phyloP scores from a whole-genome alignment of 2,113 vertebrate genomes.

The Laticauda colubrina region DNA sequence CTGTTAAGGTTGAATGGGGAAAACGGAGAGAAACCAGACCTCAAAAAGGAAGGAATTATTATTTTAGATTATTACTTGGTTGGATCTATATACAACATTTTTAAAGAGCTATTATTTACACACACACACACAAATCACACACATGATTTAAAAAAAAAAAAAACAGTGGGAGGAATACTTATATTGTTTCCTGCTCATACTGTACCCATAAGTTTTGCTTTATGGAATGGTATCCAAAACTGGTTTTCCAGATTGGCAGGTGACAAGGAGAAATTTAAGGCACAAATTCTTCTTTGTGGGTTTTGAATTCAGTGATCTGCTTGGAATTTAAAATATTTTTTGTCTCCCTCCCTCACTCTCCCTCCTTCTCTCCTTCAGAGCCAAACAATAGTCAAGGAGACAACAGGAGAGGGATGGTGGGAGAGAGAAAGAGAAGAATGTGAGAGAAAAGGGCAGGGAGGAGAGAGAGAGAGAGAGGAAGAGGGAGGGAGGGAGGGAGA shows the following conservation, averaged over 20 bases:
- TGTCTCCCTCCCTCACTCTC: too few species aligned
- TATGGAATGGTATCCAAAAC: not conserved
- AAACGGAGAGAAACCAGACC: not conserved
- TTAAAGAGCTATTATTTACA: not conserved
- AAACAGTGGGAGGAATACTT: not conserved
- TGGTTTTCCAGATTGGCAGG: not conserved
- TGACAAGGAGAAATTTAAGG: not conserved
- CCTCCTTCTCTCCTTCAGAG: too few species aligned
- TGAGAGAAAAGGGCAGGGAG: too few species aligned
- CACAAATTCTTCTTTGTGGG: not conserved
- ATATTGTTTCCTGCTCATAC: not conserved
- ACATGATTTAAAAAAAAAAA: not conserved
- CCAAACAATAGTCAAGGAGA: too few species aligned
- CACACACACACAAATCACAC: not conserved
- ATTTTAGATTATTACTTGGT: not conserved
- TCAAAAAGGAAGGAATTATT: too few species aligned
- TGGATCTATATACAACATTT: not conserved
- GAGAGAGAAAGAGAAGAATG: too few species aligned
- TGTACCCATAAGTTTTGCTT: not conserved
- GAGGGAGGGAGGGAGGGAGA: not conserved
- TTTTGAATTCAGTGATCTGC: not conserved
- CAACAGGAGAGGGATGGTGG: too few species aligned
- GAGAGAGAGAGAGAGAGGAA: too few species aligned
- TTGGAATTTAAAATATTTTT: not conserved
- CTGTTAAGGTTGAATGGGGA: too few species aligned